Conservation (phyloP, 2,797 vertebrate genomes). For the Clarias platycephalus region DNA sequence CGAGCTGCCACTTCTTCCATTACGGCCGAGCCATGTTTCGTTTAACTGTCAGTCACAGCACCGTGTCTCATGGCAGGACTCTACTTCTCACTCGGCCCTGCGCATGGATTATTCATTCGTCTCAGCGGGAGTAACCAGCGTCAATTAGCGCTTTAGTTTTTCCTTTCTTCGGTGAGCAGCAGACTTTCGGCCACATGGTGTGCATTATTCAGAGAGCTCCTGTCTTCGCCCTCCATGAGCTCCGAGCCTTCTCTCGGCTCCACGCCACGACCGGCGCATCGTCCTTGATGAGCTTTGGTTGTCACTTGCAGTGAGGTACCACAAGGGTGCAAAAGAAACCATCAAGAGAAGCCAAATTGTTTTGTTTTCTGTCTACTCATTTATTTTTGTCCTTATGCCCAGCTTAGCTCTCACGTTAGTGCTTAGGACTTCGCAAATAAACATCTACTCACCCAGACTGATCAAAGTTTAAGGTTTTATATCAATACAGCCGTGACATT, state of each 20-base stretch:
- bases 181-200: constrained; percentile 44
- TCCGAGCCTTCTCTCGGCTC: constrained; percentile 24
- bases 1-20: constrained; percentile 35
- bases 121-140: constrained; percentile 71
- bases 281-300: constrained; percentile 42
- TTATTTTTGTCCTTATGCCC: not conserved
- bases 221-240: constrained; percentile 54
- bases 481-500: not conserved
- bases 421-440: not conserved
- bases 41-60: constrained; percentile 48
- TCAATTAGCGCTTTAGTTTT: constrained; percentile 70
- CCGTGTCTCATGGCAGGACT: constrained; percentile 49
- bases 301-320: constrained; percentile 1
- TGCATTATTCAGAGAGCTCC: constrained; percentile 67
- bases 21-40: not conserved
- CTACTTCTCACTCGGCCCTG: constrained; percentile 41
- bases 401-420: not conserved
- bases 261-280: not conserved
- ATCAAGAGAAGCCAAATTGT: constrained; percentile 31
- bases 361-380: not conserved
- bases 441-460: not conserved
- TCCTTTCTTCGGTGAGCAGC: constrained; percentile 63
- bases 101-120: constrained; percentile 71
- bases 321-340: constrained; percentile 7
- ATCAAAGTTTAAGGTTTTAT: not conserved